These are phyloP conservation scores for Lasioglossum baleicum DNA, from an alignment of 1,140 invertebrate genomes.

Conservation along the genomic window DNA sequence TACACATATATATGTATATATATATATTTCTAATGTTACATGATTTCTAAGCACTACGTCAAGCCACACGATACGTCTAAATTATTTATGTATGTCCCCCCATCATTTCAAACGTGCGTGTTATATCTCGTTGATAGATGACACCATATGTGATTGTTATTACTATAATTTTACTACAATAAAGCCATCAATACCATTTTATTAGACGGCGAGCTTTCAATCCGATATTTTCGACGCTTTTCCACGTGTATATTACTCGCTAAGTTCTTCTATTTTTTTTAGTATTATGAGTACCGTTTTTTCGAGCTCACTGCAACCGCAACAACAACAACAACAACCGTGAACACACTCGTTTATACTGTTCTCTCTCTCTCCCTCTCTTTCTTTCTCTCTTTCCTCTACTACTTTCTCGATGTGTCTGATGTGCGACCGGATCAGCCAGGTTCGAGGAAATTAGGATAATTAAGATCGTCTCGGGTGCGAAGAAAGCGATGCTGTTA, in stretches of 20 bases:
- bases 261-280: slow-evolving; percentile 32
- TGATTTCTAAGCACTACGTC: slow-evolving; percentile 79
- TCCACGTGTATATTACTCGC: slow-evolving; percentile 50
- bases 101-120: slow-evolving; percentile 78
- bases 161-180: slow-evolving; percentile 80
- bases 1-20: too few species aligned
- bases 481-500: slow-evolving; percentile 57
- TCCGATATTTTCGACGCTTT: slow-evolving; percentile 53
- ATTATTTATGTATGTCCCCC: slow-evolving; percentile 80
- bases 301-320: slow-evolving; percentile 51
- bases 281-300: slow-evolving; percentile 36
- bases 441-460: slow-evolving; percentile 1
- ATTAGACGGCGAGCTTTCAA: slow-evolving; percentile 56
- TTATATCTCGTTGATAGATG: slow-evolving; percentile 79
- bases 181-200: slow-evolving; percentile 75
- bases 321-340: slow-evolving; percentile 25
- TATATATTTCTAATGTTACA: slow-evolving; percentile 78
- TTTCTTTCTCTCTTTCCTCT: not conserved
- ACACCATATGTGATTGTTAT: slow-evolving; percentile 81
- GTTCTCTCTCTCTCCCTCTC: slow-evolving; percentile 20
- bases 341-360: slow-evolving; percentile 46
- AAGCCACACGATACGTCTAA: slow-evolving; percentile 77
- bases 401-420: slow-evolving; percentile 27
- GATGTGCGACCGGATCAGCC: slow-evolving; percentile 26
- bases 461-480: slow-evolving; percentile 21